A percentile compares a stretch with the other conserved stretches of the same genome.
Conservation (phyloP, 2,797 vertebrate genomes). For the Mus spretus region DNA sequence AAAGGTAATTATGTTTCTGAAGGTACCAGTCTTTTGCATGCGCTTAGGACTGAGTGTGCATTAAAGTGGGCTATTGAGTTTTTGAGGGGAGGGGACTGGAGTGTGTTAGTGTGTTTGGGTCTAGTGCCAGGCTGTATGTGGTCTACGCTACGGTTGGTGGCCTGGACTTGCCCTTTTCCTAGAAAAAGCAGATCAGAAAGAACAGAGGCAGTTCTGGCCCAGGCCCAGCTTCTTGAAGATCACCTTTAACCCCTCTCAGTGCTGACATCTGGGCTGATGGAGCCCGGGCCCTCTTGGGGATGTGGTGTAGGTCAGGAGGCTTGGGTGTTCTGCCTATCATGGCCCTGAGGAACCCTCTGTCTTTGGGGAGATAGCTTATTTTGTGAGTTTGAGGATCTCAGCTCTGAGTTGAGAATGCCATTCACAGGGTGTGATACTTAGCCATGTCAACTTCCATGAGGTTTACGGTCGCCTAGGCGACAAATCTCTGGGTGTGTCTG, state of each 20-base stretch:
- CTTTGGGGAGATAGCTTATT: not conserved
- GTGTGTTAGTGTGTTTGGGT: not conserved
- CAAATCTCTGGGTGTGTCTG: not conserved
- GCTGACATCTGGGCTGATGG: not conserved
- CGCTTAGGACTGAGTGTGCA: not conserved
- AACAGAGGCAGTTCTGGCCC: not conserved
- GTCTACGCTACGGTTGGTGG: not conserved
- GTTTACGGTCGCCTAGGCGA: not conserved
- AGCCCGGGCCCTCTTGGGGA: not conserved
- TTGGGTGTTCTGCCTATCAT: not conserved
- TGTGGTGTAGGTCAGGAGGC: not conserved
- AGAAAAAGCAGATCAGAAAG: not conserved
- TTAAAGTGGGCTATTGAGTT: not conserved
- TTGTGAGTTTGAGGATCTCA: constrained; percentile 14
- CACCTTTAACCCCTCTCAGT: not conserved
- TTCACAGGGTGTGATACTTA: not conserved
- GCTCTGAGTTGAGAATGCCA: not conserved
- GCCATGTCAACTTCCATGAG: not conserved
- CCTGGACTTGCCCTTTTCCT: not conserved
- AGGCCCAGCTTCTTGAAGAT: not conserved
- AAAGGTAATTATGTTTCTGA: constrained; percentile 31
- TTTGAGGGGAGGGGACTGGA: not conserved
- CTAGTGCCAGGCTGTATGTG: not conserved
- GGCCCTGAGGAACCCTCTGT: not conserved
- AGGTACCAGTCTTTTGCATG: not conserved